These are phyloP conservation scores for Laodelphax striatellus DNA, from an alignment of 1,140 invertebrate species.

Conservation along the genomic window DNA sequence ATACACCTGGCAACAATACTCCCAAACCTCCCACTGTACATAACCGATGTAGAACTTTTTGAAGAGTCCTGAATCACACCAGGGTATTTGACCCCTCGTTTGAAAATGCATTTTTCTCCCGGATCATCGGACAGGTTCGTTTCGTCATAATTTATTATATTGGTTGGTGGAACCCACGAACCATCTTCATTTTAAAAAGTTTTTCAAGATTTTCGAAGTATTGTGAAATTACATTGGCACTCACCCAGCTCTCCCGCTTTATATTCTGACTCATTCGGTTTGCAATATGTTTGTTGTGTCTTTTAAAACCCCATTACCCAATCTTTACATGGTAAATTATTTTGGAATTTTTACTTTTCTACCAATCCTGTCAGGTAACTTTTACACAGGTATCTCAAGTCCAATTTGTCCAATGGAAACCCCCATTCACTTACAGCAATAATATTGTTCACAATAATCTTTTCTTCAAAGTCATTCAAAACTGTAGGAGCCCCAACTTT, in stretches of 20 bases:
- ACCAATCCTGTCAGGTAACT: conserved; percentile 5
- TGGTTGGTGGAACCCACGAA: conserved; percentile 23
- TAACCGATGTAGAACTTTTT: conserved; percentile 13
- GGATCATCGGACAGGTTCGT: conserved; percentile 32
- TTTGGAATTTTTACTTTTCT: conserved; percentile 18
- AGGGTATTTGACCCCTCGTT: conserved; percentile 12
- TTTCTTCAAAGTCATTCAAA: too few species aligned
- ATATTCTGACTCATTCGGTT: too few species aligned
- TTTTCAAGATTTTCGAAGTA: too few species aligned
- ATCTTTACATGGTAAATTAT: conserved; percentile 26
- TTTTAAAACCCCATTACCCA: conserved; percentile 11
- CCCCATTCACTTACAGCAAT: conserved; percentile 1
- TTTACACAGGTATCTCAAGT: conserved; percentile 4
- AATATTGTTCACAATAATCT: too few species aligned
- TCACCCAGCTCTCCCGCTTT: too few species aligned
- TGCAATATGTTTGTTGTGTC: too few species aligned
- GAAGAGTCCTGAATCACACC: conserved; percentile 14
- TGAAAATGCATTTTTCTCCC: conserved; percentile 21
- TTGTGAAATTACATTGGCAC: too few species aligned
- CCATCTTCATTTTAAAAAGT: too few species aligned
- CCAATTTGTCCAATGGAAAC: conserved; percentile 2
- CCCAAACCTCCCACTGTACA: conserved; percentile 15
- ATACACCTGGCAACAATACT: conserved; percentile 23
- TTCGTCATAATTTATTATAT: conserved; percentile 34
- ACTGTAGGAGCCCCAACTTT: too few species aligned